Evolutionary conservation across 2,888 invertebrate species (phyloP).

Genomic region (Brachyptera putata): DNA sequence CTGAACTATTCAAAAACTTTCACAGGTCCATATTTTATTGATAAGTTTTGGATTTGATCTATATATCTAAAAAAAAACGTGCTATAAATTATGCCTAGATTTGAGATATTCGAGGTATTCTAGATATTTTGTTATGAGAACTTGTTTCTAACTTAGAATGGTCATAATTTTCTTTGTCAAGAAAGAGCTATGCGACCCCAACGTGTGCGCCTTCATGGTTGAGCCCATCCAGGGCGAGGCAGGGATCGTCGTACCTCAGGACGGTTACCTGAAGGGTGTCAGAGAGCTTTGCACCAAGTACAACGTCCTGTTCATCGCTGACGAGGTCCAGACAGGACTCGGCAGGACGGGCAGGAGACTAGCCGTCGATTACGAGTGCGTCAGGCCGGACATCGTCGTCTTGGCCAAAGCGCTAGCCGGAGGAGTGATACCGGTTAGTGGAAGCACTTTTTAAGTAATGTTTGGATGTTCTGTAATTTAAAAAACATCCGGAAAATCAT

Average conservation of each 20-base stretch:
- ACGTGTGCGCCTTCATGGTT: slow-evolving; percentile 91
- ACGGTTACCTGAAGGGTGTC: slow-evolving; percentile 76
- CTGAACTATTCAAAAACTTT: too few relatives aligned
- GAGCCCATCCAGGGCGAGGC: slow-evolving; percentile 98
- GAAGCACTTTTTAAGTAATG: too few relatives aligned
- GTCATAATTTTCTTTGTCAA: slow-evolving; percentile 23
- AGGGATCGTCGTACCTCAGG: slow-evolving; percentile 82
- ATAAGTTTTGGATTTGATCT: too few relatives aligned
- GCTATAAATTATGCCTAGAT: too few relatives aligned
- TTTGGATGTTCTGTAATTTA: too few relatives aligned
- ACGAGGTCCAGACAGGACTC: slow-evolving; percentile 93
- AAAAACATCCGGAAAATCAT: too few relatives aligned
- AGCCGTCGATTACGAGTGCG: slow-evolving; percentile 81
- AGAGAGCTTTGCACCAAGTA: slow-evolving; percentile 81
- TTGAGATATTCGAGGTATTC: too few relatives aligned
- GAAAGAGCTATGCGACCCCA: slow-evolving; percentile 71
- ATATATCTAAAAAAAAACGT: too few relatives aligned
- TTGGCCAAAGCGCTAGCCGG: slow-evolving; percentile 93
- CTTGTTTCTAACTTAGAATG: too few relatives aligned
- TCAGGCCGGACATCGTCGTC: slow-evolving; percentile 83
- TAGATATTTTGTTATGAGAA: too few relatives aligned
- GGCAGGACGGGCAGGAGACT: slow-evolving; percentile 83
- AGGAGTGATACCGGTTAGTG: slow-evolving; percentile 74
- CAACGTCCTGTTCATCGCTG: slow-evolving; percentile 91
- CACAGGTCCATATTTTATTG: too few relatives aligned